Percentiles rank a stretch among this genome's conserved stretches.
These are phyloP conservation scores for Schizothorax lantsangensis DNA, from an alignment of 2,797 vertebrate species.

Conservation along the genomic window DNA sequence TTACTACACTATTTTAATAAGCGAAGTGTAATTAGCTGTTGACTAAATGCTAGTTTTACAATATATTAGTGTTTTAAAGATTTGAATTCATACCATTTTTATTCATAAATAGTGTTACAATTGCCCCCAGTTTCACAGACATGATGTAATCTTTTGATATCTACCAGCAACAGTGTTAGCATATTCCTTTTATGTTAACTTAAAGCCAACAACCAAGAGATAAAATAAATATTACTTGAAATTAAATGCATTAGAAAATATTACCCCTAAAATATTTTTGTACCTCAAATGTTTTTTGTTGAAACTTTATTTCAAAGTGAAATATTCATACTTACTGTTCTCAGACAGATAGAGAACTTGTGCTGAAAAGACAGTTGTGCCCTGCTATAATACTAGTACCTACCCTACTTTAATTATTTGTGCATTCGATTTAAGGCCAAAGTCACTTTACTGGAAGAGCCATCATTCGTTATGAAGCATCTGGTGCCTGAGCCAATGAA, in stretches of 20 bases:
- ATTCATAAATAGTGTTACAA: constrained; percentile 2
- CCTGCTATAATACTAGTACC: neutral
- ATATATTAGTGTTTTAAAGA: constrained; percentile 13
- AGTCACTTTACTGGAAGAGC: constrained; percentile 12
- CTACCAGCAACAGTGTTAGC: constrained; percentile 13
- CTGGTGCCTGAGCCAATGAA: constrained; percentile 27
- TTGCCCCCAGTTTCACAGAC: neutral
- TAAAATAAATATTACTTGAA: neutral
- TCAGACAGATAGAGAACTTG: neutral
- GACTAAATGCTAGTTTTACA: neutral
- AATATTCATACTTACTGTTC: neutral
- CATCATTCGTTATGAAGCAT: neutral
- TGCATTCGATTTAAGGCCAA: constrained; percentile 4
- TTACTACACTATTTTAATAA: neutral
- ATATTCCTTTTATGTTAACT: constrained; percentile 3
- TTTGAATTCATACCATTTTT: neutral
- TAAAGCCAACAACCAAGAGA: constrained; percentile 3
- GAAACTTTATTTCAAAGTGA: neutral
- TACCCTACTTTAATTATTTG: neutral
- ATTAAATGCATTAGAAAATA: neutral
- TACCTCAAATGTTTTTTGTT: neutral
- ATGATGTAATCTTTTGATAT: neutral
- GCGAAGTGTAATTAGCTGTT: neutral
- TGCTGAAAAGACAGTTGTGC: neutral
- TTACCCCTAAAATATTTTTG: neutral